Conservation (phyloP, 2,888 invertebrate species). For the Archaeoteleia sp. region DNA sequence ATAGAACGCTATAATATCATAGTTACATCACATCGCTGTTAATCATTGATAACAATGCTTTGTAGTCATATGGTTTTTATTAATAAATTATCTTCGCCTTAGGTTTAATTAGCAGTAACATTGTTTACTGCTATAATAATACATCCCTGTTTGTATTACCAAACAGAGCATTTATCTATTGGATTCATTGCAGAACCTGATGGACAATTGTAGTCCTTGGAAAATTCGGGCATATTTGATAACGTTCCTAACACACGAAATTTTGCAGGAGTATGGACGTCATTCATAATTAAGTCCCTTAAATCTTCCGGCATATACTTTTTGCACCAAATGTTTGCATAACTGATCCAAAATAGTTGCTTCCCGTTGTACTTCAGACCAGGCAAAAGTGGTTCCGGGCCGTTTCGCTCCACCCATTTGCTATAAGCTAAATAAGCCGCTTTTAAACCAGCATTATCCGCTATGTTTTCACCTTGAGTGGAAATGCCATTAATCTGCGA, state of each 20-base stretch:
- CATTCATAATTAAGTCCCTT: slow-evolving; percentile 87
- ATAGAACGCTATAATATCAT: too few species aligned
- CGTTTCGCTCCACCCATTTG: slow-evolving; percentile 82
- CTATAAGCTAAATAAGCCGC: slow-evolving; percentile 90
- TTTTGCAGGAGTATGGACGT: slow-evolving; percentile 82
- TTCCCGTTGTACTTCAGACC: slow-evolving; percentile 82
- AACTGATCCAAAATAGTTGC: slow-evolving; percentile 80
- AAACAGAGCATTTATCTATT: slow-evolving; percentile 76
- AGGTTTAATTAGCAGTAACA: too few species aligned
- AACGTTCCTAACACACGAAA: slow-evolving; percentile 79
- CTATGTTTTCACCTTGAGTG: slow-evolving; percentile 94
- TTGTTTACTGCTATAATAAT: too few species aligned
- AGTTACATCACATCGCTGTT: too few species aligned
- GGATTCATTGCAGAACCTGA: slow-evolving; percentile 80
- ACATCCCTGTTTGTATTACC: too few species aligned
- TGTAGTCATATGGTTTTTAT: too few species aligned
- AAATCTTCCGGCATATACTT: slow-evolving; percentile 80
- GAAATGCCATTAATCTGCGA: slow-evolving; percentile 89
- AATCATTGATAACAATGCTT: too few species aligned
- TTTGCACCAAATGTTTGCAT: slow-evolving; percentile 80
- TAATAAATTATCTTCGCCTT: too few species aligned
- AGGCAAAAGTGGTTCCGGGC: slow-evolving; percentile 81
- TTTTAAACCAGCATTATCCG: slow-evolving; percentile 94
- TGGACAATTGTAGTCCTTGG: slow-evolving; percentile 80
- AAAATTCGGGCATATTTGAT: slow-evolving; percentile 78